Base-by-base conservation (phyloP, 2,888 invertebrate genomes). In the Trachelus stipa region DNA sequence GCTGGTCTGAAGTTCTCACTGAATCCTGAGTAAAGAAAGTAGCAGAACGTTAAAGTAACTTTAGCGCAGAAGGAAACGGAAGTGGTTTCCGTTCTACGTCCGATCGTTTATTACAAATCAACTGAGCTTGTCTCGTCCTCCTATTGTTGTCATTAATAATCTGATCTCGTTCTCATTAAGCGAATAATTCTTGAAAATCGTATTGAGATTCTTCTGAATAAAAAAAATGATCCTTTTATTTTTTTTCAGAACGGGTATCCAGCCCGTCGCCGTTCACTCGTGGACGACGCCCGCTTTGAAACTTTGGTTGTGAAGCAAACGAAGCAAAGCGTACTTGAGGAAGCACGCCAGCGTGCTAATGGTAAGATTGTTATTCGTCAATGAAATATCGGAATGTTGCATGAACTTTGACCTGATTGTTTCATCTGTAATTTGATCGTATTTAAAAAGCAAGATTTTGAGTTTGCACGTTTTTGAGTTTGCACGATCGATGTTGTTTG, bases 231-330 rank as follows among this genome's bases (percentile, higher is more conserved):
- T 9, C 12, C 73, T 79, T 81, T 83, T 85, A 82, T 86, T 85
- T 83, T 85, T 89, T 95, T 95, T 69, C 94, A 99, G 98, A 98
- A 99, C 93, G 99, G 98, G 83, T 98, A 98, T 92, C 97, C 98
- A 87, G 97, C 98, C 82, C 95, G 98, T 89, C 96, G 98, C 88
- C 96, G 98, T 89, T 98, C 98, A 83, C 95, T 99, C 83, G 99
- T 99, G 77, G 99, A 98, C 89, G 99, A 99, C 92, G 99, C 99
- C 86, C 96, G 98, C 88, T 99, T 99, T 92, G 99, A 99, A 92
- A 98, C 97, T 82, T 94, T 97, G 90, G 97, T 98, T 87, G 98
- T 98, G 90, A 97, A 97, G 92, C 98, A 98, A 93, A 97, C 96
- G 91, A 97, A 98, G 92, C 97, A 97, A 93, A 96, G 95, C 88